These are phyloP conservation scores for Iselma pallidipennis DNA, from an alignment of 2,888 invertebrate species.

Conservation along the genomic window DNA sequence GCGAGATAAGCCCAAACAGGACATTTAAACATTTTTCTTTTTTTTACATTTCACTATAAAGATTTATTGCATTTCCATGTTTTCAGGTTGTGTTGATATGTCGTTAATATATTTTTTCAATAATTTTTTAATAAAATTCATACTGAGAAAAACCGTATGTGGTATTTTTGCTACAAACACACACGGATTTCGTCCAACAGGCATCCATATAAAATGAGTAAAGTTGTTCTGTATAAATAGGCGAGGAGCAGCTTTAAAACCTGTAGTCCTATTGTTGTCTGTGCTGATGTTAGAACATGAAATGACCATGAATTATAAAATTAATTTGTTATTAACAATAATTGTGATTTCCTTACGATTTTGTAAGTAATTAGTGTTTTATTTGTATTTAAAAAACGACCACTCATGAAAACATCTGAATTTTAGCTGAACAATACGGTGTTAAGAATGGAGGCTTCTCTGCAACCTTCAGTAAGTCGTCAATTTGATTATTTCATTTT, in stretches of 20 bases:
- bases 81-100: not conserved
- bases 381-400: not conserved
- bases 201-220: slow-evolving; percentile 1
- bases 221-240: slow-evolving; percentile 15
- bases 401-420: not conserved
- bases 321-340: slow-evolving; percentile 16
- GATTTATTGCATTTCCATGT: not conserved
- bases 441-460: slow-evolving; percentile 18
- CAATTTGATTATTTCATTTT: not conserved
- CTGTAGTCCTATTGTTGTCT: slow-evolving; percentile 16
- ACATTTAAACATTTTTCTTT: not conserved
- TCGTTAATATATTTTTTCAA: not conserved
- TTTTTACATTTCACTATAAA: too few relatives aligned
- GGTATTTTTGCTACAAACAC: slow-evolving; percentile 1
- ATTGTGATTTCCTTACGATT: slow-evolving; percentile 5
- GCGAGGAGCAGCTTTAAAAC: slow-evolving; percentile 10
- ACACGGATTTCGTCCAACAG: not conserved
- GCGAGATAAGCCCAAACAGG: not conserved
- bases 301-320: slow-evolving; percentile 23
- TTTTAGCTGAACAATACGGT: slow-evolving; percentile 18
- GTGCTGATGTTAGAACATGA: slow-evolving; percentile 13
- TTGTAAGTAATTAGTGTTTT: slow-evolving; percentile 18
- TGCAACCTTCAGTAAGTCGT: slow-evolving; percentile 23
- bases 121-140: not conserved
- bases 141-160: slow-evolving; percentile 20